A percentile compares a stretch with the other conserved stretches of the same genome.
Evolutionary conservation across 2,888 invertebrate species (phyloP).

Genomic region (Anthophora plumipes): DNA sequence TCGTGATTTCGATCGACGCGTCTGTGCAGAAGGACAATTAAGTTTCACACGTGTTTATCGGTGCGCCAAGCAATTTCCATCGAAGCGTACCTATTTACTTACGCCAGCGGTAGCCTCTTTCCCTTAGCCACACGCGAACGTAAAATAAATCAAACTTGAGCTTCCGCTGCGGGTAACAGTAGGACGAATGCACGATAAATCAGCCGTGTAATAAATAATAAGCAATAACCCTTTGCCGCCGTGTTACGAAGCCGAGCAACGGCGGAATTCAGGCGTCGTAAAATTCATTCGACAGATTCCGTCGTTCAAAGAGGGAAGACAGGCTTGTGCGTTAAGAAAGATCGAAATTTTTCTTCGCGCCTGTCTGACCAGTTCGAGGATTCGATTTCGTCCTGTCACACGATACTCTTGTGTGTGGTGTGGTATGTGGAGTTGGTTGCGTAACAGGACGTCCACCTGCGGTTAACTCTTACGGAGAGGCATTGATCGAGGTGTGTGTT

Average conservation of each 20-base stretch:
- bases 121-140: background rate
- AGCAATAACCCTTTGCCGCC: constrained; percentile 17
- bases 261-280: constrained; percentile 15
- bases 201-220: constrained; percentile 43
- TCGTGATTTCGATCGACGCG: background rate
- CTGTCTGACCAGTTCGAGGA: constrained; percentile 3
- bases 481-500: constrained; percentile 17
- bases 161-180: constrained; percentile 24
- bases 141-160: constrained; percentile 23
- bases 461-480: background rate
- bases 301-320: too few species aligned
- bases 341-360: constrained; percentile 13
- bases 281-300: constrained; percentile 11
- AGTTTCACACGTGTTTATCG: constrained; percentile 20
- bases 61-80: constrained; percentile 1
- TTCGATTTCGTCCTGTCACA: constrained; percentile 34
- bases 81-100: background rate
- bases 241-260: constrained; percentile 21
- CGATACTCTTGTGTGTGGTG: constrained; percentile 13
- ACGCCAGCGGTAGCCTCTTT: background rate
- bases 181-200: constrained; percentile 41
- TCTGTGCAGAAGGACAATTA: background rate
- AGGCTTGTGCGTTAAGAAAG: too few species aligned
- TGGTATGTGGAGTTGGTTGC: constrained; percentile 4
- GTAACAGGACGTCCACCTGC: constrained; percentile 57